Evolutionary conservation across 1,140 invertebrate genomes (phyloP), one percentile per base, ranked within the genome.

Genomic region (Zaprionus africanus): DNA sequence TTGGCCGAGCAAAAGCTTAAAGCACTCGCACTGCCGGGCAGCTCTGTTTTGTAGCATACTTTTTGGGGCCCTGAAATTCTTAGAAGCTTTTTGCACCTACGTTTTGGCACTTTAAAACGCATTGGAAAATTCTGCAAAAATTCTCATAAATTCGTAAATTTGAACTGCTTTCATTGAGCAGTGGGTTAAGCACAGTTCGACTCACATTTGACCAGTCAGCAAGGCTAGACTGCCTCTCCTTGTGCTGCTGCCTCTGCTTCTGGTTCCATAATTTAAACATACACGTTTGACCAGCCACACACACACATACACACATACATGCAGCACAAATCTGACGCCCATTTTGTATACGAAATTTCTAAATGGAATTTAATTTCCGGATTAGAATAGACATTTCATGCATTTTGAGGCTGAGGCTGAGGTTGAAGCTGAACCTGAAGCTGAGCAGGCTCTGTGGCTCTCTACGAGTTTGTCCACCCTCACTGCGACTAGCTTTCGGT

Each of bases 321-420:
- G 24, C 9, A 43, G 34, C 57, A 49, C 62, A 59, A 51, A 70
- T 69, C 74, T 54, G 67, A 85, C 54, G 61, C 31, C 59, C 76
- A 79, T 86, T 82, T 86, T 86, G 82, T 86, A 79, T 86, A 72
- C 78, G 69, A 79, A 88, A 79, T 84, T 90, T 90, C 69, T 90
- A 90, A 90, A 90, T 90, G 85, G 85, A 90, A 90, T 90, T 90
- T 90, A 90, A 90, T 90, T 90, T 90, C 85, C 85, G 85, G 85
- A 90, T 90, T 90, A 90, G 79, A 90, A 90, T 79, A 84, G 85
- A 88, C 85, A 88, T 88, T 77, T 90, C 85, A 82, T 88, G 81
- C 66, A 88, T 81, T 78, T 79, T 64, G 72, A 43, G 69, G 51
- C 24, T 41, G 46, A 41, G 54, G 60, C 70, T 75, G 68, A 71